A percentile compares a stretch with the other conserved stretches of the same genome.
These are phyloP conservation scores for Gonocerus acuteangulatus DNA, from an alignment of 2,888 invertebrate genomes.

Conservation along the genomic window DNA sequence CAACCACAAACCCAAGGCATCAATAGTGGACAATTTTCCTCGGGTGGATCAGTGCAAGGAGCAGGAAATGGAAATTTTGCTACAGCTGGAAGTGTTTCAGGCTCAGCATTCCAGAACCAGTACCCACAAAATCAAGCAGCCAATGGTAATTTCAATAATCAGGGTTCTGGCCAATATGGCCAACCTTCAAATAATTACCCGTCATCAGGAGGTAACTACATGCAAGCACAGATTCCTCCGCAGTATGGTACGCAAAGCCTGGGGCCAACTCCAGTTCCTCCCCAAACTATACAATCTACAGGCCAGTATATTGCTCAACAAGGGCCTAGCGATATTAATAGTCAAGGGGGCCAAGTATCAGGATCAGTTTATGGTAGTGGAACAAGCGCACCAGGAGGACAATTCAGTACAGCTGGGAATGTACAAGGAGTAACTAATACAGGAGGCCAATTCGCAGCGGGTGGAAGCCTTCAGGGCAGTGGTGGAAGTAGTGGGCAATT, in stretches of 20 bases:
- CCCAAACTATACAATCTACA: not conserved
- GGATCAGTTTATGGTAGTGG: constrained; percentile 27
- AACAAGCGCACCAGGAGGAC: constrained; percentile 14
- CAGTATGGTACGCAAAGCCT: not conserved
- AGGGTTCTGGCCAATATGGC: constrained; percentile 16
- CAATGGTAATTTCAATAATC: constrained; percentile 26
- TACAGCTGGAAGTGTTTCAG: not conserved
- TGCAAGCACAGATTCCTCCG: not conserved
- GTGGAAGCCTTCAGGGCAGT: constrained; percentile 25
- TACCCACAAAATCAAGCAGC: not conserved
- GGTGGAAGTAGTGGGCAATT: constrained; percentile 11
- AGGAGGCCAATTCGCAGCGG: constrained; percentile 26
- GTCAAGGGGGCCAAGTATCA: constrained; percentile 14
- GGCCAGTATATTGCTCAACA: constrained; percentile 19
- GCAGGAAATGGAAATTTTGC: constrained; percentile 13
- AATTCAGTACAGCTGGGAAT: constrained; percentile 3
- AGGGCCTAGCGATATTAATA: not conserved
- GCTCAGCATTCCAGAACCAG: constrained; percentile 3
- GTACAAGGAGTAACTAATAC: constrained; percentile 9
- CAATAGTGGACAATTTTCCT: constrained; percentile 24
- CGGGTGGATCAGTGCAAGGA: constrained; percentile 24
- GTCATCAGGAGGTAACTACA: not conserved
- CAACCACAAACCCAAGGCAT: constrained; percentile 21
- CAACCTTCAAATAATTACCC: not conserved
- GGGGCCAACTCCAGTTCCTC: not conserved